Conservation (phyloP, 2,113 vertebrate species). For the Protomyctophum bolini region DNA sequence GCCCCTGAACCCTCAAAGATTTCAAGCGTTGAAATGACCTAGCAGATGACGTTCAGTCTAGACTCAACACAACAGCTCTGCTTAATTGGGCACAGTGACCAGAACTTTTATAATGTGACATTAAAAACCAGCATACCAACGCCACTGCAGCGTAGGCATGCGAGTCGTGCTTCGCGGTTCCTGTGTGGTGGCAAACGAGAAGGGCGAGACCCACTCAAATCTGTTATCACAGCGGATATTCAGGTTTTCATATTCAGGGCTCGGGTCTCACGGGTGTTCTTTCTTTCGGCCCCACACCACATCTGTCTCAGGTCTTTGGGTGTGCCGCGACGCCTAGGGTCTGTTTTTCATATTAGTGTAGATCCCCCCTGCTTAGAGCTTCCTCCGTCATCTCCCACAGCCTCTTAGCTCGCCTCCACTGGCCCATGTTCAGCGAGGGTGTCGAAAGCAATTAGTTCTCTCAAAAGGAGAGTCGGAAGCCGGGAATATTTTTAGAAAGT, state of each 20-base stretch:
- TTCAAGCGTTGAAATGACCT: conserved; percentile 1
- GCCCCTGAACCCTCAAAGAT: conserved; percentile 1
- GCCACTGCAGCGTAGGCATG: not conserved
- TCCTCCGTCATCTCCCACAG: conserved; percentile 1
- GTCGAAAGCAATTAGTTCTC: conserved; percentile 12
- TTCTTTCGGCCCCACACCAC: conserved; percentile 36
- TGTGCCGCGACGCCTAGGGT: conserved; percentile 36
- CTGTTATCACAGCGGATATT: conserved; percentile 40
- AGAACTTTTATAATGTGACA: not conserved
- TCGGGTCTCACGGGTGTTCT: conserved; percentile 45
- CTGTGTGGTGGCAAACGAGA: conserved; percentile 17
- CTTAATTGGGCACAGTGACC: conserved; percentile 5
- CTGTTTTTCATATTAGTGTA: conserved; percentile 55
- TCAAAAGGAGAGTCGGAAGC: conserved; percentile 9
- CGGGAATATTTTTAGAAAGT: not conserved
- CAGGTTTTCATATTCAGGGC: conserved; percentile 18
- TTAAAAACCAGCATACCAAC: not conserved
- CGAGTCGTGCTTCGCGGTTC: conserved; percentile 13
- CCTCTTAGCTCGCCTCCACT: conserved; percentile 4
- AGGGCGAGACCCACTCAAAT: conserved; percentile 33
- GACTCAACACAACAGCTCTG: not conserved
- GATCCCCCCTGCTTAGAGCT: conserved; percentile 23
- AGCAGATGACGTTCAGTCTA: conserved; percentile 5
- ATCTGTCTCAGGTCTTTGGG: conserved; percentile 61
- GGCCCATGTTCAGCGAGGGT: conserved; percentile 7